Evolutionary conservation across 2,888 invertebrate genomes (phyloP).

Genomic region (Isoperla grammatica): DNA sequence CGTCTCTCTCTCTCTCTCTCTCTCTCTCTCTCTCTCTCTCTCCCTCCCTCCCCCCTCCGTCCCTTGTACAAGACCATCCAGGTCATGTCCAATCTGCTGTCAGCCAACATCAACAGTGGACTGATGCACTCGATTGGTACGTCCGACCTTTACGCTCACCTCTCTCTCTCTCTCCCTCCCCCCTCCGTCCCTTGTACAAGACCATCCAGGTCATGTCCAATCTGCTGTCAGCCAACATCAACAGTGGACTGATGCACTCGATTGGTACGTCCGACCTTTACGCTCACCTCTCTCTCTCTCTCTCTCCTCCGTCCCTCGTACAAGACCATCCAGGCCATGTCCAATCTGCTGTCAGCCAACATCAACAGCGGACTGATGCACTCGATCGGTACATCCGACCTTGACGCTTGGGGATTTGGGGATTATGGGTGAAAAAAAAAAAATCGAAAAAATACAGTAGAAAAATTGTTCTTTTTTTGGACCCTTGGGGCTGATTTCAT

Average conservation of each 20-base stretch:
- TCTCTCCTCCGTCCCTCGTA: too few relatives aligned
- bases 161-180: constrained; percentile 63
- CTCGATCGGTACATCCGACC: constrained; percentile 81
- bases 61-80: constrained; percentile 95
- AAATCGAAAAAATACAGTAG: too few relatives aligned
- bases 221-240: constrained; percentile 93
- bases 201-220: constrained; percentile 99
- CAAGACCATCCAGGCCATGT: constrained; percentile 97
- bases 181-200: too few relatives aligned
- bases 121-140: constrained; percentile 94
- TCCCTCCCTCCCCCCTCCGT: too few relatives aligned
- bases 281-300: too few relatives aligned
- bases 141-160: too few relatives aligned
- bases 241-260: constrained; percentile 96
- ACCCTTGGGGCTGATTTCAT: too few relatives aligned
- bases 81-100: constrained; percentile 95
- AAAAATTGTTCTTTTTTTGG: too few relatives aligned
- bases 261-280: constrained; percentile 71
- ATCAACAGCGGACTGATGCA: constrained; percentile 98
- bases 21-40: constrained; percentile 67
- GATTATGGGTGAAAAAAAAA: too few relatives aligned
- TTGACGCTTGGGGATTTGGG: too few relatives aligned
- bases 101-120: constrained; percentile 96
- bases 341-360: constrained; percentile 92
- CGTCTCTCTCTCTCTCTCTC: too few relatives aligned